Evolutionary conservation across 2,888 invertebrate species (phyloP), one percentile per base, ranked within the genome.

Genomic region (Marasmarcha lunaedactyla): DNA sequence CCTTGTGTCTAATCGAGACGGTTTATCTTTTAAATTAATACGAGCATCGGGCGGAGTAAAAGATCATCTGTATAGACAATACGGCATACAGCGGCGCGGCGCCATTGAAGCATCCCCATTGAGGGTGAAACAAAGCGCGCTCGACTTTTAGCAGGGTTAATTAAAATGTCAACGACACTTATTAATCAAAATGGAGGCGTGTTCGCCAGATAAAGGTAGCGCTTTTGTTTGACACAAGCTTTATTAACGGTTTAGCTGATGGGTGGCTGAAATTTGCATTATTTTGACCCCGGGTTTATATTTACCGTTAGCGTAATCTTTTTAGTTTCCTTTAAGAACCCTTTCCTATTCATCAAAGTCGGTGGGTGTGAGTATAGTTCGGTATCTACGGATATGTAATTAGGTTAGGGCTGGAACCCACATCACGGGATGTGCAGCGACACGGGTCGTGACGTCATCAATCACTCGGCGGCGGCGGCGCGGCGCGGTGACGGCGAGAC

Each of bases 111-210:
- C 20, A 7, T 20, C 20, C 20, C 20, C 30, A 30, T 30, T 68
- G 60, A 65, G 44, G 52, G 43, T 36, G 51, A 57, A 66, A 72
- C 72, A 73, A 77, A 72, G 68, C 57, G 58, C 40, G 47, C 52
- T 58, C 52, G 74, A 74, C 73, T 72, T 72, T 73, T 72, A 64
- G 63, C 67, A 62, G 67, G 71, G 71, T 76, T 77, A 78, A 79
- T 79, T 79, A 79, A 74, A 76, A 76, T 74, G 77, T 78, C 79
- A 77, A 66, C 76, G 63, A 56, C 71, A 68, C 68, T 76, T 73
- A 78, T 77, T 78, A 76, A 78, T 79, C 76, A 76, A 71, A 67
- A 58, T 50, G 57, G 51, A 49, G 50, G 44, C 49, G 42, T 47
- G 48, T 54, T 46, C 50, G 52, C 43, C 46, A 41, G 42, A 51